Percentiles rank a stretch among this genome's conserved stretches.
Conservation (phyloP, 2,113 vertebrate species). For the Galemys pyrenaicus region DNA sequence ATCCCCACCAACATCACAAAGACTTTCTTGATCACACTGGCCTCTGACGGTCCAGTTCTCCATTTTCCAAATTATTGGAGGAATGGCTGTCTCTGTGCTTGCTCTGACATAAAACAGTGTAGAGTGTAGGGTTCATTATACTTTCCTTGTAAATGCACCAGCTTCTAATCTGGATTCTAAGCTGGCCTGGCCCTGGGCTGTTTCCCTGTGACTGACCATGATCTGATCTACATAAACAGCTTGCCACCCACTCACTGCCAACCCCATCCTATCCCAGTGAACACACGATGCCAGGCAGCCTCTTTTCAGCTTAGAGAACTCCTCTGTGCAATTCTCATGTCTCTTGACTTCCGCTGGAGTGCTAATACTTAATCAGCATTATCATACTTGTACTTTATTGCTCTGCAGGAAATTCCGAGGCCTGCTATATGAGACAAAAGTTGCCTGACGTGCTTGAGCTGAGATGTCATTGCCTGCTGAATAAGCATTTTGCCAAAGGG, state of each 20-base stretch:
- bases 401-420: conserved; percentile 82
- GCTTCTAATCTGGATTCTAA: neutral
- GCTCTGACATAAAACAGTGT: neutral
- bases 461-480: conserved; percentile 74
- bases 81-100: neutral
- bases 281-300: neutral
- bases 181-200: neutral
- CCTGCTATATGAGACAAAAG: conserved; percentile 80
- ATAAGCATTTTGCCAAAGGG: conserved; percentile 80
- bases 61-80: neutral
- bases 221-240: neutral
- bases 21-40: neutral
- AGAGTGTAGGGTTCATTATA: neutral
- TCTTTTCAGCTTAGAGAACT: neutral
- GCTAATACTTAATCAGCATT: conserved; percentile 72
- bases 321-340: neutral
- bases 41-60: neutral
- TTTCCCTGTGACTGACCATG: neutral
- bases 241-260: neutral
- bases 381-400: conserved; percentile 77
- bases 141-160: neutral
- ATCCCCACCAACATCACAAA: neutral
- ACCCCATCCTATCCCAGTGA: neutral
- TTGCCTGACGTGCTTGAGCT: conserved; percentile 87
- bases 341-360: neutral